Percentiles rank a stretch among this genome's conserved stretches.
Conservation (phyloP, 2,888 invertebrate species). For the Galerucella pusilla region DNA sequence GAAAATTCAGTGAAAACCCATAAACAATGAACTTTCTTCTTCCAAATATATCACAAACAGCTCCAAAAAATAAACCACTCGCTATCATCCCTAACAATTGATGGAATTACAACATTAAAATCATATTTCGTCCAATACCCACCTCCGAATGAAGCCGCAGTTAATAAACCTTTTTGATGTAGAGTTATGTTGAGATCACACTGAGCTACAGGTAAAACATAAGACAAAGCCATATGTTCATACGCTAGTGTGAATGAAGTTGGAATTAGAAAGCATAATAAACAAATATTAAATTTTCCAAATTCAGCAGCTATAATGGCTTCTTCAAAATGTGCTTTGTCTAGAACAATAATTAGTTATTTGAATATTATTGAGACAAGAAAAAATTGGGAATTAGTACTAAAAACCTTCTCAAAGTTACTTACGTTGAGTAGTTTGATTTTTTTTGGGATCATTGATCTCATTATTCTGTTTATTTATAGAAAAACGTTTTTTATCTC, state of each 20-base stretch:
- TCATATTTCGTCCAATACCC: constrained; percentile 34
- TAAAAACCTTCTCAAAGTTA: neutral
- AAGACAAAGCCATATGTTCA: constrained; percentile 78
- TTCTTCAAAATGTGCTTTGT: constrained; percentile 73
- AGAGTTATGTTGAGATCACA: constrained; percentile 77
- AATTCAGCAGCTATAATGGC: constrained; percentile 77
- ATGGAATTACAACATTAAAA: too few relatives aligned
- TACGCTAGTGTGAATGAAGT: constrained; percentile 75
- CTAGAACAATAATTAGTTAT: constrained; percentile 1
- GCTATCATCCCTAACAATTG: constrained; percentile 75
- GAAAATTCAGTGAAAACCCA: constrained; percentile 73
- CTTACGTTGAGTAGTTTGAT: neutral
- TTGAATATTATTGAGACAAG: neutral
- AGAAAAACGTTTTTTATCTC: neutral
- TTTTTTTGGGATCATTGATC: neutral
- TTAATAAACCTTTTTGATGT: constrained; percentile 77
- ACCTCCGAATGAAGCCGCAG: constrained; percentile 80
- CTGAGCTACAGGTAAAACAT: constrained; percentile 78
- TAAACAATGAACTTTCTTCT: constrained; percentile 74
- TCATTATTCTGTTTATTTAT: neutral
- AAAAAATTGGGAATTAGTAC: neutral
- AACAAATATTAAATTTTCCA: constrained; percentile 74
- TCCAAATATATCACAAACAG: constrained; percentile 79
- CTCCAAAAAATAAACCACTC: constrained; percentile 82
- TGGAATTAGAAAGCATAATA: constrained; percentile 71